phyloP scores from a whole-genome alignment of 2,113 vertebrate species.

The Callorhinus ursinus region DNA sequence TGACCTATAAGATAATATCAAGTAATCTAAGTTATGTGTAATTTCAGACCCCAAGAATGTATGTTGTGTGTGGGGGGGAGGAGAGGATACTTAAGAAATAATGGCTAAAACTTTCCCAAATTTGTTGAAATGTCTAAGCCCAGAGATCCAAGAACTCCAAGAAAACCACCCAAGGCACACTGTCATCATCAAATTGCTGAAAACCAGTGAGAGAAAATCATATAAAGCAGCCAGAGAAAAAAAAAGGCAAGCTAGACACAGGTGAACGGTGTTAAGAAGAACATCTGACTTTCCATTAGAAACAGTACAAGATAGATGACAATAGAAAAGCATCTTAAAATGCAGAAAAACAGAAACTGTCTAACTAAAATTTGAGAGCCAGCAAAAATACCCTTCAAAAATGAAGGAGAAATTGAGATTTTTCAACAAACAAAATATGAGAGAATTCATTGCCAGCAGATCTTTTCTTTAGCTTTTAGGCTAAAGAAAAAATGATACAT shows the following conservation, averaged over 20 bases:
- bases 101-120: neutral
- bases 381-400: neutral
- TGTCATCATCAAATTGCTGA: neutral
- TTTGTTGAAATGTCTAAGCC: neutral
- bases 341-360: neutral
- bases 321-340: neutral
- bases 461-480: neutral
- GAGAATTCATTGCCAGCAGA: neutral
- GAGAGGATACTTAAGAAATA: neutral
- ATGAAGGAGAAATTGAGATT: neutral
- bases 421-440: conserved; percentile 16
- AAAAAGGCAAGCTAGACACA: neutral
- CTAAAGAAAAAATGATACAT: neutral
- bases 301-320: neutral
- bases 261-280: neutral
- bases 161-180: neutral
- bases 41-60: neutral
- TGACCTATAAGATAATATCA: neutral
- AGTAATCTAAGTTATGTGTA: neutral
- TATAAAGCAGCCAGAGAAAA: neutral
- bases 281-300: neutral
- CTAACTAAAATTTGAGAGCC: neutral
- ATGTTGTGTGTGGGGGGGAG: too few species aligned
- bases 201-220: neutral
- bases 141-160: neutral